Conservation (phyloP, 2,797 vertebrate species). For the Stomatorhinus walkeri region DNA sequence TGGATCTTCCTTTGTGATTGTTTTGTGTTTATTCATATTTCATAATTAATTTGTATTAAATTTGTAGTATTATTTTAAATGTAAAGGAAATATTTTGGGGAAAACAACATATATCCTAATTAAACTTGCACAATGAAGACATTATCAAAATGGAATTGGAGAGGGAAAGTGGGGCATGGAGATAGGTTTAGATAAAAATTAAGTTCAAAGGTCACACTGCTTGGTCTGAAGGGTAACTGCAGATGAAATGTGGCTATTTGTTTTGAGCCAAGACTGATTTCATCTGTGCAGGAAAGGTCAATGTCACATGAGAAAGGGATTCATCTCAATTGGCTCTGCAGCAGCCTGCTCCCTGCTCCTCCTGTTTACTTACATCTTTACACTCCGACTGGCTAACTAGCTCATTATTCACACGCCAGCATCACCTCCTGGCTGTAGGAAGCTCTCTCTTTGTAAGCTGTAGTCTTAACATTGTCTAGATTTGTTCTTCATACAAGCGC, state of each 20-base stretch:
- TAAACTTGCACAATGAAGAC: neutral
- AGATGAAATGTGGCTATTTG: conserved; percentile 86
- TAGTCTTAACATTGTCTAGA: neutral
- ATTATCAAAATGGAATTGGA: neutral
- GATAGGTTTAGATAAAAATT: conserved; percentile 78
- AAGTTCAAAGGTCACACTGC: conserved; percentile 72
- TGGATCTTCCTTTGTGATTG: neutral
- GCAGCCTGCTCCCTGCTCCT: conserved; percentile 37
- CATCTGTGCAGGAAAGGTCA: conserved; percentile 81
- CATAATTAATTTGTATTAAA: neutral
- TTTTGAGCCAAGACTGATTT: conserved; percentile 83
- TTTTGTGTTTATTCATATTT: neutral
- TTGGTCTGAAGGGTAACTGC: conserved; percentile 70
- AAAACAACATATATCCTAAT: neutral
- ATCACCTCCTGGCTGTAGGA: conserved; percentile 26
- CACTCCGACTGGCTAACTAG: conserved; percentile 36
- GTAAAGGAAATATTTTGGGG: neutral
- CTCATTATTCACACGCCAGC: conserved; percentile 37
- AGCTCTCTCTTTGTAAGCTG: neutral
- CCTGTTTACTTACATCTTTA: conserved; percentile 42
- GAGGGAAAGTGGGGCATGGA: conserved; percentile 62
- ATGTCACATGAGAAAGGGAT: conserved; percentile 60
- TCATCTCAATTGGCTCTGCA: conserved; percentile 48
- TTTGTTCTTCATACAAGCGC: conserved; percentile 1
- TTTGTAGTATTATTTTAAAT: neutral